A percentile compares a stretch with the other conserved stretches of the same genome.
phyloP scores from a whole-genome alignment of 2,888 invertebrate genomes.

The Archips xylosteana region DNA sequence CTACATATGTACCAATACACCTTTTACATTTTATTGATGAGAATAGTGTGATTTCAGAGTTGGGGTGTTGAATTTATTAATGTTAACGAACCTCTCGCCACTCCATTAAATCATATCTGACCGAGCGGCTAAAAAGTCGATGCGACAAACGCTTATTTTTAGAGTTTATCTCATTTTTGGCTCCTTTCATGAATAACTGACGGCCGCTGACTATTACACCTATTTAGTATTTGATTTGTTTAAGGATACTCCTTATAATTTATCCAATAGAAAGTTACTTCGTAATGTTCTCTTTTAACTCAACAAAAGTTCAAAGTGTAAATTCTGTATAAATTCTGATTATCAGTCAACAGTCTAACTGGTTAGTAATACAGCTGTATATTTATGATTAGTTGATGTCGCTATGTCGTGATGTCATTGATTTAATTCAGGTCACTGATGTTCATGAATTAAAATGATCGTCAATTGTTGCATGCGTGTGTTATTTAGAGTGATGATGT shows the following conservation, averaged over 20 bases:
- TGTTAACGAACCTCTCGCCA: conserved; percentile 79
- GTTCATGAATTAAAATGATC: conserved; percentile 38
- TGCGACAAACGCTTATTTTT: conserved; percentile 68
- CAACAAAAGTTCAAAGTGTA: too few species aligned
- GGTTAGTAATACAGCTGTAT: too few species aligned
- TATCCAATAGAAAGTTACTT: not conserved
- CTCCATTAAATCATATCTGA: conserved; percentile 82
- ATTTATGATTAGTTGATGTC: not conserved
- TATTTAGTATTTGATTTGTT: not conserved
- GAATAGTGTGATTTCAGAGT: conserved; percentile 47
- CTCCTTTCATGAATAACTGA: conserved; percentile 19
- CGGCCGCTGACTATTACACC: conserved; percentile 14
- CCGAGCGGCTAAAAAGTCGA: conserved; percentile 76
- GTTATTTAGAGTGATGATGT: conserved; percentile 65
- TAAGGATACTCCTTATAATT: not conserved
- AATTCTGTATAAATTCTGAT: not conserved
- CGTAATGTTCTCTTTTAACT: not conserved
- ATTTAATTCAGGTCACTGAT: conserved; percentile 31
- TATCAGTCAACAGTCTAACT: not conserved
- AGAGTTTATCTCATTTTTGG: conserved; percentile 53
- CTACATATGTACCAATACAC: too few species aligned
- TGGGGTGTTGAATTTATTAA: conserved; percentile 73
- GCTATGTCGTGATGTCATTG: conserved; percentile 10
- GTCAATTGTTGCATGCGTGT: conserved; percentile 34
- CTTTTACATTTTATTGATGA: not conserved